A percentile compares a stretch with the other conserved stretches of the same genome.
phyloP scores from a whole-genome alignment of 2,113 vertebrate species.

The Pterocles gutturalis region DNA sequence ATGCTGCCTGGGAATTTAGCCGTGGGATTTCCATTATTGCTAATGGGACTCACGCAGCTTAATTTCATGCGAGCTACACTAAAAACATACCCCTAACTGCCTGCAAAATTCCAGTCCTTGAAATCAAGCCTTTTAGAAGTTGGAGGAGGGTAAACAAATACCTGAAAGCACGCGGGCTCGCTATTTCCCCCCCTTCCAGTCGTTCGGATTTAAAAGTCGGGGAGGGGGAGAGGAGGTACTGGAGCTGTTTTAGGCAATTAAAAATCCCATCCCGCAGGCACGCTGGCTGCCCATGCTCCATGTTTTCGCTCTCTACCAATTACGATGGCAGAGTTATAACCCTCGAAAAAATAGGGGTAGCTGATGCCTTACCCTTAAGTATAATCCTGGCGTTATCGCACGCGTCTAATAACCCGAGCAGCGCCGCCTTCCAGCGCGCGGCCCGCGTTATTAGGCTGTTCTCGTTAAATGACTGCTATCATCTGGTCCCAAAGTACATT shows the following conservation, averaged over 20 bases:
- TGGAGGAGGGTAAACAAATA: slow-evolving; percentile 46
- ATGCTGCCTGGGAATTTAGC: slow-evolving; percentile 59
- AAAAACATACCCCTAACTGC: slow-evolving; percentile 50
- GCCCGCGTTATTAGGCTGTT: slow-evolving; percentile 71
- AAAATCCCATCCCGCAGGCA: not conserved
- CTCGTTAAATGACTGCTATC: slow-evolving; percentile 76
- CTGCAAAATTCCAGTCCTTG: slow-evolving; percentile 59
- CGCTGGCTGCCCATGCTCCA: not conserved
- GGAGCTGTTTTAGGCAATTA: not conserved
- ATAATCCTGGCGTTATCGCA: not conserved
- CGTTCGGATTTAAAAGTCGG: not conserved
- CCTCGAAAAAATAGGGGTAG: slow-evolving; percentile 44
- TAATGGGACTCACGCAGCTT: slow-evolving; percentile 61
- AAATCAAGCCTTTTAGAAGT: slow-evolving; percentile 59
- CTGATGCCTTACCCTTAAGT: slow-evolving; percentile 8
- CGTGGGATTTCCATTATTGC: slow-evolving; percentile 64
- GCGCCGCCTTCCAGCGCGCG: slow-evolving; percentile 36
- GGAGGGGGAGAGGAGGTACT: slow-evolving; percentile 16
- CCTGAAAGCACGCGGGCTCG: not conserved
- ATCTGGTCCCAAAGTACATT: slow-evolving; percentile 81
- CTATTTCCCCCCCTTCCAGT: not conserved
- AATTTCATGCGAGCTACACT: slow-evolving; percentile 42
- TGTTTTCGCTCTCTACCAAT: not conserved
- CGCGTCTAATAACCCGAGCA: slow-evolving; percentile 26
- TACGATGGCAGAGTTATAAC: slow-evolving; percentile 8